Evolutionary conservation across 1,140 invertebrate species (phyloP).

Genomic region (Stegodyphus mimosarum): DNA sequence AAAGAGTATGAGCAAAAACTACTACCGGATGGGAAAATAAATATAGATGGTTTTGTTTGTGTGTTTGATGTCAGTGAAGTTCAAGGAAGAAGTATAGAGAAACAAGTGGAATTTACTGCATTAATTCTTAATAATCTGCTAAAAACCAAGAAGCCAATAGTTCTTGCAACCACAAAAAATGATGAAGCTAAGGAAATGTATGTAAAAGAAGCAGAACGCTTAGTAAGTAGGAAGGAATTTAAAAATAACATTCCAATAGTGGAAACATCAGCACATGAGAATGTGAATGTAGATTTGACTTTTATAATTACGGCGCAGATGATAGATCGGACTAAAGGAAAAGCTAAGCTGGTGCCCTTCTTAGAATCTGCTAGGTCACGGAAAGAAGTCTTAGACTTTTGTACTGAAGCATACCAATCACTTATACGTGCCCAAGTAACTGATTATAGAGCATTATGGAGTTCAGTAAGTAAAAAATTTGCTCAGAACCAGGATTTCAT

Average conservation of each 20-base stretch:
- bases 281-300: slow-evolving; percentile 95
- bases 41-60: slow-evolving; percentile 95
- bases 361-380: slow-evolving; percentile 85
- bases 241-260: slow-evolving; percentile 85
- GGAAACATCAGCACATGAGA: slow-evolving; percentile 95
- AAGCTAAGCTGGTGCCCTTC: slow-evolving; percentile 81
- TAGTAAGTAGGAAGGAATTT: slow-evolving; percentile 91
- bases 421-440: slow-evolving; percentile 83
- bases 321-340: slow-evolving; percentile 81
- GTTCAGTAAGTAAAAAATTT: slow-evolving; percentile 85
- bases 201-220: slow-evolving; percentile 87
- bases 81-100: slow-evolving; percentile 83
- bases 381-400: slow-evolving; percentile 88
- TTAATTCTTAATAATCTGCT: slow-evolving; percentile 83
- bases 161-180: slow-evolving; percentile 95
- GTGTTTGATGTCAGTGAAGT: slow-evolving; percentile 96
- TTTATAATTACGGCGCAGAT: slow-evolving; percentile 93
- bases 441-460: slow-evolving; percentile 89
- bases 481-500: slow-evolving; percentile 88
- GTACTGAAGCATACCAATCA: slow-evolving; percentile 87
- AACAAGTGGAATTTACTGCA: slow-evolving; percentile 82
- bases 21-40: slow-evolving; percentile 91
- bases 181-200: slow-evolving; percentile 91
- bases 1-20: slow-evolving; percentile 95
- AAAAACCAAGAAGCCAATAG: slow-evolving; percentile 94